phyloP scores from a whole-genome alignment of 2,888 invertebrate species.

The Poecilus cupreus region DNA sequence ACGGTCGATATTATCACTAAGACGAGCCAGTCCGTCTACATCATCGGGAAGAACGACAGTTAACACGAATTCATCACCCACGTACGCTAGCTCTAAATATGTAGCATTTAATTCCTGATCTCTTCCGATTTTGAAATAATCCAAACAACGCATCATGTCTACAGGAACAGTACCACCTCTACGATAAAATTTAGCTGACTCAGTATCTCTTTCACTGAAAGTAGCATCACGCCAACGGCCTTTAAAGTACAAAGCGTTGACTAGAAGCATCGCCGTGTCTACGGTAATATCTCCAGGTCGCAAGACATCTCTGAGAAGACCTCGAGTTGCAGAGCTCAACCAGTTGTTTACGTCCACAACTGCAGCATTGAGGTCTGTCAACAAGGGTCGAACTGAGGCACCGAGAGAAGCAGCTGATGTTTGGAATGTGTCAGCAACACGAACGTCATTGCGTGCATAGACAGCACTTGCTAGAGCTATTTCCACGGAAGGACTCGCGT shows the following conservation, averaged over 20 bases:
- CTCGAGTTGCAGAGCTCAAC: slow-evolving; percentile 6
- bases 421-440: not conserved
- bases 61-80: slow-evolving; percentile 33
- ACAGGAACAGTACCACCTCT: not conserved
- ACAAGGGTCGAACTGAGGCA: not conserved
- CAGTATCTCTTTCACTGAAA: slow-evolving; percentile 26
- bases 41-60: slow-evolving; percentile 40
- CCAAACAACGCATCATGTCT: slow-evolving; percentile 36
- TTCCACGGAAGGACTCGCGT: not conserved
- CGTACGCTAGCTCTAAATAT: slow-evolving; percentile 45
- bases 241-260: slow-evolving; percentile 56
- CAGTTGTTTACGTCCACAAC: slow-evolving; percentile 44
- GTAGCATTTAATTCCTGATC: slow-evolving; percentile 22
- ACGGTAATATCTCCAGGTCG: slow-evolving; percentile 29
- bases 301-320: slow-evolving; percentile 34
- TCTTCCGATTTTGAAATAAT: slow-evolving; percentile 28
- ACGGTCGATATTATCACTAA: slow-evolving; percentile 25
- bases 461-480: slow-evolving; percentile 33
- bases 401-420: not conserved
- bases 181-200: not conserved
- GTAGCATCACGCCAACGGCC: slow-evolving; percentile 37
- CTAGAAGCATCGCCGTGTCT: slow-evolving; percentile 39
- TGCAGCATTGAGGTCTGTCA: not conserved
- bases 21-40: slow-evolving; percentile 18
- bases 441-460: slow-evolving; percentile 48